Evolutionary conservation across 1,140 invertebrate species (phyloP), one percentile per base, ranked within the genome.

Genomic region (Cydia splendana): DNA sequence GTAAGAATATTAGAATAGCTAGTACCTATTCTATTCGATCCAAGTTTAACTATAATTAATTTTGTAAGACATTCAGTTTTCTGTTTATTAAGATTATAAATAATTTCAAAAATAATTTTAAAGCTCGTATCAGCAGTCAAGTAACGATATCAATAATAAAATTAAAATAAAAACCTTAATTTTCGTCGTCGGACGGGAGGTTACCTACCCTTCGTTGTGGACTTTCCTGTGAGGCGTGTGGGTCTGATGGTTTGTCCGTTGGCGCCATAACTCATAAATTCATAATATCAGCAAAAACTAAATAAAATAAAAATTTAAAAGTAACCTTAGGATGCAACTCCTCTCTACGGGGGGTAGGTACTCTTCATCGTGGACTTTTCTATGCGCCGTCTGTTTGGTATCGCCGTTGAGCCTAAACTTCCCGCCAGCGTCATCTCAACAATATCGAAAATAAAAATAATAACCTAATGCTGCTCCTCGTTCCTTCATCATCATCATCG

Each of bases 141-240:
- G 24, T 18, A 57, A 7, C 9, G 7, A 10, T 10, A 42, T 12
- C 2, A 57, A 20, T 7, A 18, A 18, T 57, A 57, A 57, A 9
- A 57, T 15, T 20, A 57, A 77, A 78, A 73, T 48, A 80, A 82
- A 74, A 82, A 90, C 88, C 88, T 65, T 74, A 65, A 71, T 76
- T 77, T 53, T 83, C 82, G 20, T 88, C 84, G 28, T 48, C 71
- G 18, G 42, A 20, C 13, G n/a, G 42, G n/a, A 30, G 7, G 3
- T 24, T 24, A 24, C 24, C 24, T 57, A 57, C n/a, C 82, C 82
- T 34, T 85, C 78, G 73, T 87, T 83, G 76, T 83, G 85, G 34
- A 79, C 30, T 75, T 82, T 88, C 79, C 86, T 84, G 80, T 89
- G 86, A 13, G 85, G 86, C 12, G 80, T 80, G 73, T 88, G 24